A percentile compares a stretch with the other conserved stretches of the same genome.
Evolutionary conservation across 2,888 invertebrate genomes (phyloP).

Genomic region (Chelonus formosanus): DNA sequence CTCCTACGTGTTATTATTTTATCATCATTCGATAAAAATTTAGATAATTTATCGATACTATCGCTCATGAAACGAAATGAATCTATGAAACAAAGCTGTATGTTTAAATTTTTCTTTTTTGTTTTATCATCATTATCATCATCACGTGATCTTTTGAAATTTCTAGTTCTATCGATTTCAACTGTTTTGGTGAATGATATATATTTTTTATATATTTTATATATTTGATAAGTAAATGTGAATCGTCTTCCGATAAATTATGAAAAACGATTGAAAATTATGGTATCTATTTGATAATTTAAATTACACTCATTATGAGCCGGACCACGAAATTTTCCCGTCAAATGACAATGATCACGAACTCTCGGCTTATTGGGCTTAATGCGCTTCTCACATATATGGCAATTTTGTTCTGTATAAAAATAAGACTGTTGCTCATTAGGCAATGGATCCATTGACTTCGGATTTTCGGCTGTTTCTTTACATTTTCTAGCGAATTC

Average conservation of each 20-base stretch:
- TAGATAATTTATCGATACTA: slow-evolving; percentile 48
- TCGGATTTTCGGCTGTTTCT: slow-evolving; percentile 8
- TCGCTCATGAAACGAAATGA: slow-evolving; percentile 51
- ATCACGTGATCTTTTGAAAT: neutral
- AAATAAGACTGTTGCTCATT: slow-evolving; percentile 26
- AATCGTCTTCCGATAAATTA: slow-evolving; percentile 47
- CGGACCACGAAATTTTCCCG: slow-evolving; percentile 2
- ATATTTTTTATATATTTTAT: too few species aligned
- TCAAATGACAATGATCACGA: slow-evolving; percentile 35
- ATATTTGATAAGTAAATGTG: slow-evolving; percentile 46
- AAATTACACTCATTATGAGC: slow-evolving; percentile 3
- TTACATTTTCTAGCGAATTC: neutral
- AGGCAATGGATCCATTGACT: slow-evolving; percentile 28
- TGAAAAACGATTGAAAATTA: slow-evolving; percentile 10
- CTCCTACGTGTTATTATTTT: slow-evolving; percentile 32
- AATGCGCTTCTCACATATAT: neutral
- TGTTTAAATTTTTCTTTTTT: neutral
- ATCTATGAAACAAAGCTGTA: slow-evolving; percentile 43
- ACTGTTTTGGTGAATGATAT: slow-evolving; percentile 47
- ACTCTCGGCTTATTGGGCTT: neutral
- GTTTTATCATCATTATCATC: too few species aligned
- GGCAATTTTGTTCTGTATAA: neutral
- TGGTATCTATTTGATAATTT: neutral
- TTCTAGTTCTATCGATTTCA: too few species aligned
- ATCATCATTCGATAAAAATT: slow-evolving; percentile 35